These are phyloP conservation scores for Tringa solitaria DNA, from an alignment of 2,113 vertebrate genomes.

Conservation along the genomic window DNA sequence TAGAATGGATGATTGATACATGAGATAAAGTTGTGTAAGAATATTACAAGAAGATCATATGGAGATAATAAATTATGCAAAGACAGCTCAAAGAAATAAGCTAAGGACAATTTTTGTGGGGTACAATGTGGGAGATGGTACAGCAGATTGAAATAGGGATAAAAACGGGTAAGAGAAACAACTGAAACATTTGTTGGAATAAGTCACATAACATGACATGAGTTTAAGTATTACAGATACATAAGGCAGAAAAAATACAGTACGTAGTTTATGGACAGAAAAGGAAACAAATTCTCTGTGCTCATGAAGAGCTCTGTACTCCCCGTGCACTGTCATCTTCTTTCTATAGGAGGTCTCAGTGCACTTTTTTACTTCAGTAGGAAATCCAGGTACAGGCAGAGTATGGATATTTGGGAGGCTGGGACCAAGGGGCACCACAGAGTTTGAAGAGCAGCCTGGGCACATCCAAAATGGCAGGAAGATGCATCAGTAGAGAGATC, in stretches of 20 bases:
- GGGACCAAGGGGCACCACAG: fast-evolving
- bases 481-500: neutral
- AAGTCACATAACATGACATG: neutral
- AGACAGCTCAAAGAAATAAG: conserved; percentile 29
- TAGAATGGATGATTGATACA: conserved; percentile 59
- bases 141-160: neutral
- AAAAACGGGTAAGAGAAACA: neutral
- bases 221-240: neutral
- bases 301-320: neutral
- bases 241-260: neutral
- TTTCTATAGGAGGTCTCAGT: neutral
- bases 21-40: conserved; percentile 67
- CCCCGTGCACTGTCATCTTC: fast-evolving
- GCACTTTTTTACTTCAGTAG: neutral
- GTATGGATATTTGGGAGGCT: neutral
- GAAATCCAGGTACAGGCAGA: neutral
- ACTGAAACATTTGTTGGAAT: neutral
- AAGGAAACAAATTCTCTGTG: neutral
- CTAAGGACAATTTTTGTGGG: conserved; percentile 22
- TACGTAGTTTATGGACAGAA: neutral
- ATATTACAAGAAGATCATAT: conserved; percentile 47
- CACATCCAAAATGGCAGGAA: neutral
- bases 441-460: neutral
- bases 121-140: neutral
- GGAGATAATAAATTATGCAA: conserved; percentile 56